These are phyloP conservation scores for Pyrochroa serraticornis DNA, from an alignment of 2,888 invertebrate species.

Conservation along the genomic window DNA sequence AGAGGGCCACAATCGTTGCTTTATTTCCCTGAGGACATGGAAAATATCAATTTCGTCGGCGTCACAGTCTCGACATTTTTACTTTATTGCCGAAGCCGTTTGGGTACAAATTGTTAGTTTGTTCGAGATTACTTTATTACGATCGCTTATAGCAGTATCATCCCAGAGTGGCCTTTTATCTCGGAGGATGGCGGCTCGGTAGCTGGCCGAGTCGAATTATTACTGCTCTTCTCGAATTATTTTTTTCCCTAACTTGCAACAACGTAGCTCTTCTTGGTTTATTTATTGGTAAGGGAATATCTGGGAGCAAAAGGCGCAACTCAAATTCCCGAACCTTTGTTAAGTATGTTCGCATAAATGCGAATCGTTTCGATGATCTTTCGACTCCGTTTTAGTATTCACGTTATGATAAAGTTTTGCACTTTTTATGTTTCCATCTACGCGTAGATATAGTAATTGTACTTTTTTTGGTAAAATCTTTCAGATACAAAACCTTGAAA, in stretches of 20 bases:
- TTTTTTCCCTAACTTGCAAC: background rate
- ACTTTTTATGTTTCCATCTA: too few species aligned
- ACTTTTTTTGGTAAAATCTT: too few species aligned
- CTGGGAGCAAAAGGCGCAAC: background rate
- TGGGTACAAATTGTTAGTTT: constrained; percentile 33
- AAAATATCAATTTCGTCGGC: constrained; percentile 35
- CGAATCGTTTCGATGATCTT: too few species aligned
- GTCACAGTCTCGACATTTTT: constrained; percentile 26
- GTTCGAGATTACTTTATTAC: constrained; percentile 33
- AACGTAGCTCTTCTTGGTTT: background rate
- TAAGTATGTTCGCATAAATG: too few species aligned
- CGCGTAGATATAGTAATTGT: too few species aligned
- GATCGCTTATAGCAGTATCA: constrained; percentile 27
- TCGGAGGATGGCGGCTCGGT: constrained; percentile 2
- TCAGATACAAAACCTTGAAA: too few species aligned
- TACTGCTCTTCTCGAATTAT: background rate
- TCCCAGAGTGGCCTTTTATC: constrained; percentile 15
- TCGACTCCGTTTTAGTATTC: background rate
- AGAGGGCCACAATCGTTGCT: constrained; percentile 31
- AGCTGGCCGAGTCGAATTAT: background rate
- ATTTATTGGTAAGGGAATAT: too few species aligned
- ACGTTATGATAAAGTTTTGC: too few species aligned
- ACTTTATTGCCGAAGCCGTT: constrained; percentile 31
- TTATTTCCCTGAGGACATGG: constrained; percentile 39
- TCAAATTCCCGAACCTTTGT: background rate